Percentiles rank a stretch among this genome's conserved stretches.
These are phyloP conservation scores for Ctenochaetus hawaiiensis DNA, from an alignment of 2,797 vertebrate species.

Conservation along the genomic window DNA sequence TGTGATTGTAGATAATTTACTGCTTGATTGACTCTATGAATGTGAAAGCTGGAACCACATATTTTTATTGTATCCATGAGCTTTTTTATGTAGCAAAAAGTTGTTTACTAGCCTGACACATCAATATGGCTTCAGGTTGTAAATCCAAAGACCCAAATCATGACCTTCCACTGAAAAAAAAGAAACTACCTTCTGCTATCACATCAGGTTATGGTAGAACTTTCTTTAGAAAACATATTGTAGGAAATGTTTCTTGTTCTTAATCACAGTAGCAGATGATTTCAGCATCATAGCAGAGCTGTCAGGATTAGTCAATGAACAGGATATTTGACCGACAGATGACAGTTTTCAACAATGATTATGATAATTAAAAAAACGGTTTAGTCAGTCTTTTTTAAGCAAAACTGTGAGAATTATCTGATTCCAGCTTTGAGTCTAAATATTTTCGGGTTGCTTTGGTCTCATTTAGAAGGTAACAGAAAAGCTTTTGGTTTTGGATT, in stretches of 20 bases:
- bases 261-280: background rate
- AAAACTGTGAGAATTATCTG: background rate
- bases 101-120: no score
- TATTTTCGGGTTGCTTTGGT: background rate
- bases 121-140: background rate
- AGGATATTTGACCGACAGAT: background rate
- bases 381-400: background rate
- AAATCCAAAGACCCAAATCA: background rate
- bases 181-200: background rate
- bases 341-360: background rate
- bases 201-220: background rate
- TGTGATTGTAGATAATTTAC: background rate
- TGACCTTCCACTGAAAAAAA: background rate
- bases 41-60: no score
- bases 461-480: no score
- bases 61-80: no score
- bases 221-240: background rate
- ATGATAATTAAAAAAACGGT: background rate
- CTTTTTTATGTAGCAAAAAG: no score
- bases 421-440: background rate
- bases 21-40: background rate
- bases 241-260: background rate
- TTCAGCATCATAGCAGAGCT: background rate
- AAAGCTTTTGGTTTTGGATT: background rate
- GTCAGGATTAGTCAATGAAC: background rate